Evolutionary conservation across 2,888 invertebrate species (phyloP), one percentile per base, ranked within the genome.

Genomic region (Ephialtes manifestator): DNA sequence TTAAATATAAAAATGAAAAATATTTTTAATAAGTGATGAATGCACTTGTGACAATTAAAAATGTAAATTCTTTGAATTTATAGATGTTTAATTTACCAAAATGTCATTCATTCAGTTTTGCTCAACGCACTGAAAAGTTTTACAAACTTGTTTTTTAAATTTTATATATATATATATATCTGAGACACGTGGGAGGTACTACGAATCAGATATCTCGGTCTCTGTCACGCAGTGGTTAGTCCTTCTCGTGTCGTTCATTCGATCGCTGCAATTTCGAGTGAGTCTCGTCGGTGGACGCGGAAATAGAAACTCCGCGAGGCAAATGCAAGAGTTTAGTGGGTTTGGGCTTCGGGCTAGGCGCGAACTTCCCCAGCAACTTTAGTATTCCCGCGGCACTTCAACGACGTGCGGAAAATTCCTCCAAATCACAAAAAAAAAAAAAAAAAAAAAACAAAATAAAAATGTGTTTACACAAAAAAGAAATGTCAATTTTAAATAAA

Each of bases 211-310:
- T 65, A 20, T 75, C 20, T 39, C 20, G 63, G 35, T 63, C 63
- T 48, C n/a, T 63, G 74, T 75, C 77, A 72, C 67, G 55, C 68
- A 35, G 58, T 15, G 11, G 39, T n/a, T 28, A 35, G 35, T 39
- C 10, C 5, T 39, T 10, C 31, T 55, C 15, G 18, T 60, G 53
- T 60, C 68, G 74, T 46, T 55, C 74, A 35, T 74, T 78, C 78
- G 74, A 83, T 68, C 74, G 68, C 70, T 79, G 67, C 60, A 75
- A 79, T 63, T 83, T 75, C 74, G 60, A 68, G 68, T 24, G 77
- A 53, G 35, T 39, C 39, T 18, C 8, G 71, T 18, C 74, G 74
- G 63, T 77, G 53, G 67, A 67, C 48, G 71, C 35, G 63, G 67
- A 46, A 72, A 78, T 72, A 78, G 71, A 67, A 67, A 72, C 53